phyloP scores from a whole-genome alignment of 2,113 vertebrate genomes.

The Phylloscopus trochilus region DNA sequence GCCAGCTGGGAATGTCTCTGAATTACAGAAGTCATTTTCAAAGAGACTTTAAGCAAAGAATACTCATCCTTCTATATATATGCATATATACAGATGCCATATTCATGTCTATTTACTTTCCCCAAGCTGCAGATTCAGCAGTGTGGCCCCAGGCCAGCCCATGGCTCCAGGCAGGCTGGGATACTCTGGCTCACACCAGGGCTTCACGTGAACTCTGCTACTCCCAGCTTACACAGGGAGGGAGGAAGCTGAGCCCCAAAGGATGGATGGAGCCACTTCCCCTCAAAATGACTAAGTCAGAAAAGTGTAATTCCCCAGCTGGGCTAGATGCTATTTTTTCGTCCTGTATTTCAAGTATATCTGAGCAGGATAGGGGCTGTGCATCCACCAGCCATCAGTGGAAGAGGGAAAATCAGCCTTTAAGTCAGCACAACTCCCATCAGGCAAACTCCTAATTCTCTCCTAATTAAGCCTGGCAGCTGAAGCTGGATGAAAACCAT shows the following conservation, averaged over 20 bases:
- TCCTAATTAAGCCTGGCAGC: constrained; percentile 30
- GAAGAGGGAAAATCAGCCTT: not conserved
- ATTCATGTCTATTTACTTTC: not conserved
- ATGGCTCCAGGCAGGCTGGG: not conserved
- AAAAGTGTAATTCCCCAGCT: not conserved
- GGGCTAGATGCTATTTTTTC: not conserved
- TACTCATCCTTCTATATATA: not conserved
- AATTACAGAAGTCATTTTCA: not conserved
- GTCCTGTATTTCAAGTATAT: not conserved
- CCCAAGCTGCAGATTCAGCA: not conserved
- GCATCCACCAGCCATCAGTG: not conserved
- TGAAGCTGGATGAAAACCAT: constrained; percentile 6
- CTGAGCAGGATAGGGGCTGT: not conserved
- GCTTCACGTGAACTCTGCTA: not conserved
- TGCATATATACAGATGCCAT: not conserved
- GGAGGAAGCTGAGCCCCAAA: not conserved
- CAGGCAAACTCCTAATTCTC: not conserved
- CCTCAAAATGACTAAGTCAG: not conserved
- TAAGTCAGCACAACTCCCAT: not conserved
- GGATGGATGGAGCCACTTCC: not conserved
- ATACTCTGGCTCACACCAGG: not conserved
- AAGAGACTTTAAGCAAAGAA: not conserved
- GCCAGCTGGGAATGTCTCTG: not conserved
- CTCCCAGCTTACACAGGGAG: not conserved
- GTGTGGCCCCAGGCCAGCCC: not conserved